A percentile compares a stretch with the other conserved stretches of the same genome.
Evolutionary conservation across 2,797 vertebrate species (phyloP).

Genomic region (Moxostoma hubbsi): DNA sequence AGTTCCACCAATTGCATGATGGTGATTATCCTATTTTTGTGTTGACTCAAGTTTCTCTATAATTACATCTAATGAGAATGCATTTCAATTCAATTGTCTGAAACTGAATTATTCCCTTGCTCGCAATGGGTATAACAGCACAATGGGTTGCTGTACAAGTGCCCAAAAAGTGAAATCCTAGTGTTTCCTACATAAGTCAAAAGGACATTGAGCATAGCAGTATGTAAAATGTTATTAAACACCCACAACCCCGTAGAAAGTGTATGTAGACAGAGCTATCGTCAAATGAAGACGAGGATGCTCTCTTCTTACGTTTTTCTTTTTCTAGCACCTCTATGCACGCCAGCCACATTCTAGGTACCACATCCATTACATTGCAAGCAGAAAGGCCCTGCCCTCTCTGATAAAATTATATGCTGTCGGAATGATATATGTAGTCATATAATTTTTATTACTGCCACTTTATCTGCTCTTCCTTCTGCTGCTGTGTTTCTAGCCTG

Average conservation of each 20-base stretch:
- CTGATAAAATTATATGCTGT: conserved; percentile 62
- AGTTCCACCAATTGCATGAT: conserved; percentile 4
- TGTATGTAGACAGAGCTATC: not conserved
- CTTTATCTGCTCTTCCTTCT: conserved; percentile 59
- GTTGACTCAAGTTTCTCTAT: conserved; percentile 32
- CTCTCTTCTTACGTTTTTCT: not conserved
- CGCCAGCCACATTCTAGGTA: conserved; percentile 9
- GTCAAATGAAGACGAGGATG: conserved; percentile 12
- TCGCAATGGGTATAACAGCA: not conserved
- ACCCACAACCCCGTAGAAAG: not conserved
- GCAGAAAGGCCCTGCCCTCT: conserved; percentile 52
- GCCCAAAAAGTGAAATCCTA: conserved; percentile 13
- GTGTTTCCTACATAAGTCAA: conserved; percentile 23
- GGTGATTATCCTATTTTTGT: conserved; percentile 29
- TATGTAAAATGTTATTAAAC: conserved; percentile 39
- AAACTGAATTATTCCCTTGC: not conserved
- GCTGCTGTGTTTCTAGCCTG: conserved; percentile 52
- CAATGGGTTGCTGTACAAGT: not conserved
- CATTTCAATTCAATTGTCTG: conserved; percentile 34
- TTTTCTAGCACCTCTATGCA: conserved; percentile 24
- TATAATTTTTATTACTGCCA: conserved; percentile 61
- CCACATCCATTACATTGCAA: conserved; percentile 46
- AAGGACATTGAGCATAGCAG: conserved; percentile 25
- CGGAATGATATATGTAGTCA: conserved; percentile 64
- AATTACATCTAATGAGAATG: conserved; percentile 34